Conservation (phyloP, 2,888 invertebrate species). For the Spodoptera picta region DNA sequence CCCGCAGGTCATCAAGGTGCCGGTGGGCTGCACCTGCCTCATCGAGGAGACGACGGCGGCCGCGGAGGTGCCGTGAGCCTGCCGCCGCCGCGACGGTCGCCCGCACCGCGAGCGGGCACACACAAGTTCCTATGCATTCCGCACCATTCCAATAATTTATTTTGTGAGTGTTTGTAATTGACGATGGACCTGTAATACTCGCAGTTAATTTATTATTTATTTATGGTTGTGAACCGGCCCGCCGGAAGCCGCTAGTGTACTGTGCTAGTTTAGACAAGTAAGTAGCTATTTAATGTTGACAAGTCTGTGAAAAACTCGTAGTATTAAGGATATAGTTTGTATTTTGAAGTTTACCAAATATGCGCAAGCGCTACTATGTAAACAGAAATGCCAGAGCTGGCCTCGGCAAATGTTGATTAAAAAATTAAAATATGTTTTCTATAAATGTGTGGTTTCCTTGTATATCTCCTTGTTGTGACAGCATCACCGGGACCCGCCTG, state of each 20-base stretch:
- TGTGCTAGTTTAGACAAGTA: constrained; percentile 25
- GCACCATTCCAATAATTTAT: constrained; percentile 53
- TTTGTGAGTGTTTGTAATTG: constrained; percentile 34
- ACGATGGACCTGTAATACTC: constrained; percentile 35
- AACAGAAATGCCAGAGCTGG: constrained; percentile 48
- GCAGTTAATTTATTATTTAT: constrained; percentile 58
- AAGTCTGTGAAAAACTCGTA: constrained; percentile 32
- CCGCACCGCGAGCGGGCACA: constrained; percentile 22
- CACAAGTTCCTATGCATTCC: constrained; percentile 64
- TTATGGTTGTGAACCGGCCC: constrained; percentile 52
- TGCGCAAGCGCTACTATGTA: constrained; percentile 54
- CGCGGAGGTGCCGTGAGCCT: constrained; percentile 44
- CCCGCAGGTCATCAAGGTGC: constrained; percentile 65
- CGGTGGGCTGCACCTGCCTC: constrained; percentile 83
- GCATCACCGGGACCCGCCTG: background rate
- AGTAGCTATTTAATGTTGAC: constrained; percentile 44
- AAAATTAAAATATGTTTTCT: constrained; percentile 44
- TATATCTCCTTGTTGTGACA: background rate
- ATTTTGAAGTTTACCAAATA: constrained; percentile 18
- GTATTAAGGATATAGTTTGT: constrained; percentile 36
- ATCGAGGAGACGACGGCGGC: constrained; percentile 65
- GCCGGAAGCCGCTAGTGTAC: constrained; percentile 22
- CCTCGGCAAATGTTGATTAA: constrained; percentile 48
- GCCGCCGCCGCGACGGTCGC: constrained; percentile 2
- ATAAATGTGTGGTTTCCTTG: constrained; percentile 38